phyloP scores from a whole-genome alignment of 2,113 vertebrate species.

The Cheilinus undulatus region DNA sequence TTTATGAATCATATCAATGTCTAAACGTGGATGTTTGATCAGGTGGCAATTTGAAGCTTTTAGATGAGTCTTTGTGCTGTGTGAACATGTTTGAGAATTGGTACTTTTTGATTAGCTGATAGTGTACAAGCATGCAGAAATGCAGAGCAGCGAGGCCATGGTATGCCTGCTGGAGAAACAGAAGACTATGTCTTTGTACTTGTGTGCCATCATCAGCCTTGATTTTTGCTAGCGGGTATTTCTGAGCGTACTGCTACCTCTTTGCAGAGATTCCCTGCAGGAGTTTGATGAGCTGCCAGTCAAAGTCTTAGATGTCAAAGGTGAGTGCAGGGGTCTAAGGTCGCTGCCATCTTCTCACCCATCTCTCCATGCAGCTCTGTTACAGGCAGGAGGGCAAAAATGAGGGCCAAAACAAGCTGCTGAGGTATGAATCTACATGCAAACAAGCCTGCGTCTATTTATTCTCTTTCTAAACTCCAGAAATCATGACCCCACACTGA shows the following conservation, averaged over 20 bases:
- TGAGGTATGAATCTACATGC: conserved; percentile 65
- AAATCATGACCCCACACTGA: conserved; percentile 46
- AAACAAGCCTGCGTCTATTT: conserved; percentile 57
- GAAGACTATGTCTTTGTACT: conserved; percentile 8
- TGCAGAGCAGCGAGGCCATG: conserved; percentile 10
- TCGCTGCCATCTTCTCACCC: conserved; percentile 27
- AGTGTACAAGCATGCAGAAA: conserved; percentile 46
- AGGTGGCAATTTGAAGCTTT: conserved; percentile 69
- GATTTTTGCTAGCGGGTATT: conserved; percentile 25
- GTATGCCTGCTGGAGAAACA: conserved; percentile 18
- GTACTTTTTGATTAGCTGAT: conserved; percentile 54
- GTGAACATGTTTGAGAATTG: conserved; percentile 62
- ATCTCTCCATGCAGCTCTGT: conserved; percentile 50
- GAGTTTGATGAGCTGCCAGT: conserved; percentile 59
- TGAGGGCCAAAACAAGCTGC: conserved; percentile 57
- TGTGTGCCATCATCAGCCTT: conserved; percentile 27
- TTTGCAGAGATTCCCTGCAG: conserved; percentile 33
- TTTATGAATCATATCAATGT: conserved; percentile 75
- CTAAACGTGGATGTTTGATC: conserved; percentile 72
- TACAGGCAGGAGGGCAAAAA: conserved; percentile 48
- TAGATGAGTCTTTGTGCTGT: conserved; percentile 59
- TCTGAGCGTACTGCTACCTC: conserved; percentile 20
- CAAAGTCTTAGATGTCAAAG: conserved; percentile 59
- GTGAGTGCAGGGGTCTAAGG: conserved; percentile 58
- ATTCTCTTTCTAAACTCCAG: conserved; percentile 28